phyloP scores from a whole-genome alignment of 2,113 vertebrate species.

The Nerophis lumbriciformis region DNA sequence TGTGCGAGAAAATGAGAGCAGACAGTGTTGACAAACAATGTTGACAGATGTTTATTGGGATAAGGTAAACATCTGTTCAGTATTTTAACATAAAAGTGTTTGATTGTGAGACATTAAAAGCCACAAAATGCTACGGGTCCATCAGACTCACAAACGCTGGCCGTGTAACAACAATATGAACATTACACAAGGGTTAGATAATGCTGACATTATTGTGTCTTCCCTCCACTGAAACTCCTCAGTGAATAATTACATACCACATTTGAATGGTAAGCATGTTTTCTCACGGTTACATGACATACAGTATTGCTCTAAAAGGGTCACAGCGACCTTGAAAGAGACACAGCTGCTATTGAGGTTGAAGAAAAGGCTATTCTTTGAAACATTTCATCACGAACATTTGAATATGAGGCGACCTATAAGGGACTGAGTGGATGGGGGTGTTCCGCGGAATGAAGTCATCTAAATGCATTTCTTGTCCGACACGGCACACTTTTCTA shows the following conservation, averaged over 20 bases:
- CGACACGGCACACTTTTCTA: slow-evolving; percentile 4
- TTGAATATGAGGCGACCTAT: slow-evolving; percentile 1
- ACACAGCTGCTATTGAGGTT: background rate
- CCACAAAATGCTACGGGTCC: too few relatives aligned
- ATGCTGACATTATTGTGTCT: background rate
- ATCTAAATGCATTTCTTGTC: slow-evolving; percentile 13
- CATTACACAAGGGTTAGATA: too few relatives aligned
- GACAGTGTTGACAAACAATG: too few relatives aligned
- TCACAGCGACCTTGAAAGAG: slow-evolving; percentile 1
- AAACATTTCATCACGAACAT: slow-evolving; percentile 3
- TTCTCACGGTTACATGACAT: slow-evolving; percentile 7
- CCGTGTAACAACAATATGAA: too few relatives aligned
- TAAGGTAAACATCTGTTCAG: too few relatives aligned
- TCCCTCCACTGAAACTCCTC: slow-evolving; percentile 16
- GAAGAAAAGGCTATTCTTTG: background rate
- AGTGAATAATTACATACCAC: slow-evolving; percentile 28
- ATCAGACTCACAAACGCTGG: too few relatives aligned
- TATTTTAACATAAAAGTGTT: too few relatives aligned
- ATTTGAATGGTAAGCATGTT: slow-evolving; percentile 19
- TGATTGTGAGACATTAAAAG: too few relatives aligned
- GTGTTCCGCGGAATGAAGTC: slow-evolving; percentile 1
- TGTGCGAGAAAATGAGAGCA: too few relatives aligned
- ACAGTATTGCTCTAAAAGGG: slow-evolving; percentile 4
- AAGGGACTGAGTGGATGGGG: background rate
- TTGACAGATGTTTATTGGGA: too few relatives aligned